Base-by-base conservation (phyloP, 2,888 invertebrate species). In the Drosophila melanocephala region DNA sequence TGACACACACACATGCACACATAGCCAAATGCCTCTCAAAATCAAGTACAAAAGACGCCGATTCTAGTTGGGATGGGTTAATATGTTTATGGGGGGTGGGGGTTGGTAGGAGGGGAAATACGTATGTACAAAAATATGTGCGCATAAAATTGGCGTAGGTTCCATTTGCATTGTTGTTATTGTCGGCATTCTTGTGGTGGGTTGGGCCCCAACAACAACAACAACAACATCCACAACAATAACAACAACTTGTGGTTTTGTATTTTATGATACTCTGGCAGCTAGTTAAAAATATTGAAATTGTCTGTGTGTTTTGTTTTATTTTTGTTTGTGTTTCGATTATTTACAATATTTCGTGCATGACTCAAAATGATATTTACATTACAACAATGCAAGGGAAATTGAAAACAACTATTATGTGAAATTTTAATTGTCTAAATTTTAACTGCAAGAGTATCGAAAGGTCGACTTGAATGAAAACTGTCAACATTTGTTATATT, bases 11-110 rank as follows among this genome's bases (percentile, higher is more conserved):
- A 33, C 56, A 14, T 53, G 44, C 33, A 12, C 58, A n/a, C 47
- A 56, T 39, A 74, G 59, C 52, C 66, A 66, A 72, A 66, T 69
- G 16, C 66, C 69, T 30, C 63, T 74, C 59, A 74, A 70, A 73
- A 87, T 84, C 87, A 89, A 86, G 89, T 86, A 86, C 85, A 87
- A 79, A 81, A 81, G 62, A 67, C 67, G 72, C 26, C 30, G 53
- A 72, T 70, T 75, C 42, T 26, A 61, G 61, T 59, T 62, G 57
- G 47, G 35, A 63, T 60, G 61, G 35, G 47, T 63, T 58, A 68
- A 63, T 68, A 26, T 19, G 55, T 12, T 37, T 28, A 68, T 50
- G 56, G 57, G 60, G 66, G 35, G 1, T 1, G 58, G 56, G 62
- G 58, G 28, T 28, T 28, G 69, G 37, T 28, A 5, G 62, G 55